These are phyloP conservation scores for Antechinus flavipes DNA, from an alignment of 2,113 vertebrate species.

Conservation along the genomic window DNA sequence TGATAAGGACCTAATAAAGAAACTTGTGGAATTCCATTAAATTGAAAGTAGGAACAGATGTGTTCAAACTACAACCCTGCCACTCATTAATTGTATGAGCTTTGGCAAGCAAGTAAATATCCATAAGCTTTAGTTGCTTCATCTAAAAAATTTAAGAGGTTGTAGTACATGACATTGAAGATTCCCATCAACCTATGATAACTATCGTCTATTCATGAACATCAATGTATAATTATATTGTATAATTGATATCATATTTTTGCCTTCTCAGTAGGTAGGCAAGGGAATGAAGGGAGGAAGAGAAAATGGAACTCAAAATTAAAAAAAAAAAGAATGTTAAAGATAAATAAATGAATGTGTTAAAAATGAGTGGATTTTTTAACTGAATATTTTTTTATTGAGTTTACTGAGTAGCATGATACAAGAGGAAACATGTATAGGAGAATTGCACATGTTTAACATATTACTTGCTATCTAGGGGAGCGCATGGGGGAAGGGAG, in stretches of 20 bases:
- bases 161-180: not conserved
- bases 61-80: not conserved
- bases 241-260: not conserved
- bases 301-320: not conserved
- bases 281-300: not conserved
- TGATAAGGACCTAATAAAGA: not conserved
- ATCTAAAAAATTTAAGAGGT: not conserved
- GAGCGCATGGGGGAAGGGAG: too few species aligned
- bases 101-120: not conserved
- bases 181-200: not conserved
- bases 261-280: not conserved
- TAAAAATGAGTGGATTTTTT: not conserved
- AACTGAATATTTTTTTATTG: too few species aligned
- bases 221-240: not conserved
- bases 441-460: too few species aligned
- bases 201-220: not conserved
- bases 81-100: not conserved
- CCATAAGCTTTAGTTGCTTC: not conserved
- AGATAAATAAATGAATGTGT: not conserved
- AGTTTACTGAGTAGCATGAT: too few species aligned
- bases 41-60: not conserved
- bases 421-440: too few species aligned
- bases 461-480: too few species aligned
- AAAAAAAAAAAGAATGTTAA: not conserved
- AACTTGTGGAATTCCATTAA: not conserved